A percentile compares a stretch with the other conserved stretches of the same genome.
Evolutionary conservation across 23 tunicate species (phyloP).

Genomic region (Aplidium turbinatum): DNA sequence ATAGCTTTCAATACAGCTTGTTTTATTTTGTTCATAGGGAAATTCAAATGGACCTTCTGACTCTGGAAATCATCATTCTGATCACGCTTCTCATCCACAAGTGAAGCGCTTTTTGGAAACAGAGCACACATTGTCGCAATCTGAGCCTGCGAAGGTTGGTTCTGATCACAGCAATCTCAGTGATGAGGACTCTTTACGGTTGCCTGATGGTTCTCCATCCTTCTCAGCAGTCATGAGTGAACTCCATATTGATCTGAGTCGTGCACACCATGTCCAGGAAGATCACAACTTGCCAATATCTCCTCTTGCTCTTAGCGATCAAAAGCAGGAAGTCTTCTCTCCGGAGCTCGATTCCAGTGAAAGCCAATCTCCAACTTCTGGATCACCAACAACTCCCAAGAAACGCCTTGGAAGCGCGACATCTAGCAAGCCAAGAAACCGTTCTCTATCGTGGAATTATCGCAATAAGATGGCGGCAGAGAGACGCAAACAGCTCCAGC

Average conservation of each 20-base stretch:
- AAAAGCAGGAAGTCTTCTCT: background rate
- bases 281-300: background rate
- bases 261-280: background rate
- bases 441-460: constrained; percentile 58
- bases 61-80: background rate
- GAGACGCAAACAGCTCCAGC: constrained; percentile 16
- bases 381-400: constrained; percentile 26
- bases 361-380: background rate
- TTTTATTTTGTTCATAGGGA: too few species aligned
- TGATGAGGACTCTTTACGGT: constrained; percentile 34
- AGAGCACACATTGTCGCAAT: background rate
- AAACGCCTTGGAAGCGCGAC: constrained; percentile 17
- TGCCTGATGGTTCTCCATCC: constrained; percentile 81
- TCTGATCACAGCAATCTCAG: background rate
- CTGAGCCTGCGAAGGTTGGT: background rate
- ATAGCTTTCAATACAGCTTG: too few species aligned
- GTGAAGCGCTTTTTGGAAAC: background rate
- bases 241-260: background rate
- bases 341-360: constrained; percentile 10
- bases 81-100: background rate
- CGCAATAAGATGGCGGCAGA: constrained; percentile 51
- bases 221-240: constrained; percentile 63
- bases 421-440: background rate
- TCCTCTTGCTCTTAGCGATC: background rate
- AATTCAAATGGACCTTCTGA: background rate